Conservation (phyloP, 2,113 vertebrate species). For the Mesembrinibis cayennensis region DNA sequence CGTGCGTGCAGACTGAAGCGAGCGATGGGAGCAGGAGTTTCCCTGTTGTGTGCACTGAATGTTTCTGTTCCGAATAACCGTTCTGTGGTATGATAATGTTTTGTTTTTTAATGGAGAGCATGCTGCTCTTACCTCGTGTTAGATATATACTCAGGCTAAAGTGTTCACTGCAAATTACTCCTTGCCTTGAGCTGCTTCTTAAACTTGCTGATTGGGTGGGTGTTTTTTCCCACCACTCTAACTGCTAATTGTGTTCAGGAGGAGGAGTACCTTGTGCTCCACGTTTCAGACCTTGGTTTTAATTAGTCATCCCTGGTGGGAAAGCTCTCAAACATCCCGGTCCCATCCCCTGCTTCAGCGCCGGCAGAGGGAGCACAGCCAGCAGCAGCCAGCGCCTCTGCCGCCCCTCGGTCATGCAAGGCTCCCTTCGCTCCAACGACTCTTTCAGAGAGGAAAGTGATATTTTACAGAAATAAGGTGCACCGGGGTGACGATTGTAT, state of each 20-base stretch:
- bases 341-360: background rate
- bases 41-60: background rate
- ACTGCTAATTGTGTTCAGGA: background rate
- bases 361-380: background rate
- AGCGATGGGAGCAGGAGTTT: background rate
- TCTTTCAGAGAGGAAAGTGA: background rate
- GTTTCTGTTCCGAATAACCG: background rate
- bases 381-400: background rate
- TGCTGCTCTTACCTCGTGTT: background rate
- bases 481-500: background rate
- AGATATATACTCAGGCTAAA: background rate
- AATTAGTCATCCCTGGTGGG: background rate
- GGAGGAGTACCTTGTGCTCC: background rate
- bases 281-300: background rate
- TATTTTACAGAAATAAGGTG: background rate
- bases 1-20: background rate
- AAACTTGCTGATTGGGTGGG: background rate
- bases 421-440: background rate
- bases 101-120: background rate
- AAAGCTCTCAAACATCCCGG: background rate
- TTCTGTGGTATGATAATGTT: background rate
- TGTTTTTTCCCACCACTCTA: background rate
- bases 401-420: rapidly evolving
- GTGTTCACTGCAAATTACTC: background rate
- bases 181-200: background rate